Evolutionary conservation across 1,140 invertebrate genomes (phyloP).

Genomic region (Solenopsis invicta): DNA sequence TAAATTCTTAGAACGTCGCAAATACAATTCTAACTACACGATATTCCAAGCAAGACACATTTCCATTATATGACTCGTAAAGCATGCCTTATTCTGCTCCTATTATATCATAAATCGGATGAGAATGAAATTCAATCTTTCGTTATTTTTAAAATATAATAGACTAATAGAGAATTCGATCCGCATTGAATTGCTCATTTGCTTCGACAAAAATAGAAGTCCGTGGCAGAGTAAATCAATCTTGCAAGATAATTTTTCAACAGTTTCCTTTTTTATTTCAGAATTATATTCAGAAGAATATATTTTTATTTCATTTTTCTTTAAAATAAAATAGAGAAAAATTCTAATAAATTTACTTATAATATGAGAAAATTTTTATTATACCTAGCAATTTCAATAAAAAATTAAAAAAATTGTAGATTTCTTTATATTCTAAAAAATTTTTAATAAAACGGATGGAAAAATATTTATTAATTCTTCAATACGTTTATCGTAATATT

Average conservation of each 20-base stretch:
- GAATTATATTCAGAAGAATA: neutral
- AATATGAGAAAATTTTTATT: constrained; percentile 2
- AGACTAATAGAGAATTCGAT: neutral
- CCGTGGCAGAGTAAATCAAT: neutral
- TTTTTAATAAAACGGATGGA: neutral
- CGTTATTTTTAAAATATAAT: constrained; percentile 1
- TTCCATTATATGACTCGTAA: neutral
- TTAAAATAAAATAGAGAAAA: neutral
- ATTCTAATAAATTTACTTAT: neutral
- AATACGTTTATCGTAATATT: neutral
- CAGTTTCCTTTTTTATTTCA: neutral
- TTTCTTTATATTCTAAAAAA: neutral
- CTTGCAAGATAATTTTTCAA: neutral
- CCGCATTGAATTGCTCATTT: constrained; percentile 24
- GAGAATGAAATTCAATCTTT: constrained; percentile 16
- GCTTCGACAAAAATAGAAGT: constrained; percentile 2
- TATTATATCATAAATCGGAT: neutral
- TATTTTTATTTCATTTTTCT: neutral
- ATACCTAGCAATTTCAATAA: neutral
- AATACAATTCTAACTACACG: constrained; percentile 9
- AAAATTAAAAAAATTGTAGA: neutral
- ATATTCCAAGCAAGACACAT: neutral
- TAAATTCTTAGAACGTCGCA: constrained; percentile 31
- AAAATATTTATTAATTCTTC: constrained; percentile 30
- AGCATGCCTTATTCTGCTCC: neutral